Base-by-base conservation (phyloP, 1,140 invertebrate species). In the Lethocerus indicus region DNA sequence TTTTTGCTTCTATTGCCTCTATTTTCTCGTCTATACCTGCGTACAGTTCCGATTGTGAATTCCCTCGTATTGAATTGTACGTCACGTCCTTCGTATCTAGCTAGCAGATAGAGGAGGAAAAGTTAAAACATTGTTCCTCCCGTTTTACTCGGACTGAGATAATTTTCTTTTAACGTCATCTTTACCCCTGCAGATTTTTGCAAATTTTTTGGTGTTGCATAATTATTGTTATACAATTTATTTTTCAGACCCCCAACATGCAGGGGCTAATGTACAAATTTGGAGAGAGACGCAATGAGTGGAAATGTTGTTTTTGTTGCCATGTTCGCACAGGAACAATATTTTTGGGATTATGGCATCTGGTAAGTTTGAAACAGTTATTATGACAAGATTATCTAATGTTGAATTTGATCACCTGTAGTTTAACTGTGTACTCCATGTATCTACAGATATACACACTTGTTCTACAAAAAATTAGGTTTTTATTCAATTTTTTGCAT, bases 261-360 rank as follows among this genome's bases (percentile, higher is more conserved):
- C 54, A 56, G 35, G 52, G 49, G 13, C 40, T 55, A 18, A 35
- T 35, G 9, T 57, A 55, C 18, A 57, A 57, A 35, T 54, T 54
- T n/a, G 49, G 56, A 9, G 56, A 55, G 56, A 65, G 75, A 44
- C 70, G 70, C 55, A 75, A 72, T 50, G 78, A 82, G 60, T 84
- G 80, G 76, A 71, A 72, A 50, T 87, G 82, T 64, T 84, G 76
- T 59, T 78, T 84, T 57, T 87, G 83, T 60, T 73, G 84, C 45
- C 85, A 87, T 70, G 85, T 89, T 14, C 72, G 82, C 51, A 87
- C 83, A 28, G 83, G 80, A 21, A 86, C 83, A 12, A 76, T 87
- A 44, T 68, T 84, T 50, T 73, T 87, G 50, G 85, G 84, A 58
- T 67, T 84, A 58, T 83, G 81, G 76, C 80, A 86, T 65, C 69